These are phyloP conservation scores for Peromyscus melanophrys DNA, from an alignment of 2,797 vertebrate genomes.

Conservation along the genomic window DNA sequence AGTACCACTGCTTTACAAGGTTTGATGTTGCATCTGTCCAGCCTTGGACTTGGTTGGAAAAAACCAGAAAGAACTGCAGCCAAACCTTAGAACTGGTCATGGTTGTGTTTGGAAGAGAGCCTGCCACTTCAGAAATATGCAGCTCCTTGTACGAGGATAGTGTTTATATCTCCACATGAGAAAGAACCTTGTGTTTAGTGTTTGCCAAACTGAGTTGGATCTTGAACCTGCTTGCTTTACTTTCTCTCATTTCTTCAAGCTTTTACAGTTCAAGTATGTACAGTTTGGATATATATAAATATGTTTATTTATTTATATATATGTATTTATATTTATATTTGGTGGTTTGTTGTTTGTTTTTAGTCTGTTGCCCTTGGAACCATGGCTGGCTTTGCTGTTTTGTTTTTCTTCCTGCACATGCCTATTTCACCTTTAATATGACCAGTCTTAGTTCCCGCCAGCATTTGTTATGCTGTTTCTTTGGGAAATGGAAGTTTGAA, in stretches of 20 bases:
- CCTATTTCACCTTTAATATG: not conserved
- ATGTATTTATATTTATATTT: not conserved
- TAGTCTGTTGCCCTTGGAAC: not conserved
- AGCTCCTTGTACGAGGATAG: not conserved
- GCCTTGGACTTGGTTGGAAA: not conserved
- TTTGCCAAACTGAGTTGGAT: not conserved
- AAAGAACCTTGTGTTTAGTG: constrained; percentile 24
- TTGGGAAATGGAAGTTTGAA: not conserved
- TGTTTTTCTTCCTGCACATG: not conserved
- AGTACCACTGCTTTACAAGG: not conserved
- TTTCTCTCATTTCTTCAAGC: not conserved
- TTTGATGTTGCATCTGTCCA: not conserved
- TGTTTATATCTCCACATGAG: not conserved
- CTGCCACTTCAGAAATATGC: not conserved
- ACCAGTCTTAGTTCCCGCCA: not conserved
- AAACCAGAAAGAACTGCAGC: not conserved
- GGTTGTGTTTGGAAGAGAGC: not conserved
- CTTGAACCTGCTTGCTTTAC: constrained; percentile 7
- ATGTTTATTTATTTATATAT: too few species aligned
- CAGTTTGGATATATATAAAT: not conserved
- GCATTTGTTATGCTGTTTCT: not conserved
- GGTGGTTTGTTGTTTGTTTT: not conserved
- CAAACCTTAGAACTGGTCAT: not conserved
- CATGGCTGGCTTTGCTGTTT: not conserved
- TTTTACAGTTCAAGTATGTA: not conserved